Evolutionary conservation across 2,113 vertebrate species (phyloP), one percentile per base, ranked within the genome.

Genomic region (Addax nasomaculatus): DNA sequence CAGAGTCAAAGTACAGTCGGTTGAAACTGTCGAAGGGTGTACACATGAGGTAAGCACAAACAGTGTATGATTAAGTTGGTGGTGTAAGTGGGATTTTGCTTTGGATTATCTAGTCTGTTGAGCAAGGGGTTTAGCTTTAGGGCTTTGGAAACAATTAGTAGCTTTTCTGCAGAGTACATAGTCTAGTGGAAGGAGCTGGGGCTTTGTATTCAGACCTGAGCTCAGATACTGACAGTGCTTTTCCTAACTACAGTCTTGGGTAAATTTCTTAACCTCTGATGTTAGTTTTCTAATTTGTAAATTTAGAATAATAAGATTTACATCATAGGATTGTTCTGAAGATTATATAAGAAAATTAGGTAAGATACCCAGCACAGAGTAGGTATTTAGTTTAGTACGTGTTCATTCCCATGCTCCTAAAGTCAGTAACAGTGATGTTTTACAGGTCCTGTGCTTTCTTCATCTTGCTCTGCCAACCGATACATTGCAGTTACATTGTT

Each of bases 21-120:
- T 99, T 47, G 99, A 99, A 93, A 99, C 99, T 0, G 99, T 99
- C 97, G 99, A 99, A 98, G 99, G 99, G 47, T 99, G 99, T 97
- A 99, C 99, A 1, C 99, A 99, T 85, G 99, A 99, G 99, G 99
- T 99, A 95, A 99, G 98, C 90, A 30, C 43, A 15, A 1, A 85
- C 13, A 45, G 25, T 21, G 17, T 55, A 4, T 6, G 8, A 2
- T 13, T 39, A 39, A 3, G 6, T 81, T 51, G 45, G 53, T 70
- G 30, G 88, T 62, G 19, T 5, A 55, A 53, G 27, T 76, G 57
- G 4, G 13, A 10, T 36, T 86, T 90, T 95, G 85, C 39, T 83
- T 76, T 86, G 45, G 7, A 39, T 8, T 85, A 0, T 79, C 4
- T 83, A 19, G 1, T 47, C 21, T 87, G 55, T 23, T 67, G 15